A percentile compares a stretch with the other conserved stretches of the same genome.
phyloP scores from a whole-genome alignment of 2,113 vertebrate genomes.

The Trinectes maculatus region DNA sequence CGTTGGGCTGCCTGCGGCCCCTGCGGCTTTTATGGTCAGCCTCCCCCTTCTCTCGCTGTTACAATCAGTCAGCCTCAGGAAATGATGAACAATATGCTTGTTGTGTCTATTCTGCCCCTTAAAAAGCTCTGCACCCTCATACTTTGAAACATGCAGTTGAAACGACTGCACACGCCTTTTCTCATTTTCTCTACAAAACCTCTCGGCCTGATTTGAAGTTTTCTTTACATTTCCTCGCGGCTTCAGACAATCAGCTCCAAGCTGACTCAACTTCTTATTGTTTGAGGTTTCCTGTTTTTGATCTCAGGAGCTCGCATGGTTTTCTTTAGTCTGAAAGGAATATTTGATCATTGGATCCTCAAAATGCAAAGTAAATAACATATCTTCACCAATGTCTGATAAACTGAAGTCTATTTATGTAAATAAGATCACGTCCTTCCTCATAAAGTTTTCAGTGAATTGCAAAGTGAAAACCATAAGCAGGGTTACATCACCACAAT shows the following conservation, averaged over 20 bases:
- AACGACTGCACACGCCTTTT: slow-evolving; percentile 34
- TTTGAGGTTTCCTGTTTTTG: slow-evolving; percentile 82
- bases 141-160: slow-evolving; percentile 29
- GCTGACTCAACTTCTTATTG: slow-evolving; percentile 77
- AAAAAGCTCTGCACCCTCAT: slow-evolving; percentile 30
- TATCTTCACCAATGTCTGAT: not conserved
- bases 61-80: slow-evolving; percentile 68
- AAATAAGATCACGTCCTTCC: not conserved
- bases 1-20: slow-evolving; percentile 26
- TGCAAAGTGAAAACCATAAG: not conserved
- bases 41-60: slow-evolving; percentile 15
- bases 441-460: not conserved
- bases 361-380: slow-evolving; percentile 3
- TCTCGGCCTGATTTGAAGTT: slow-evolving; percentile 56
- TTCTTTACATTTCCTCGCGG: slow-evolving; percentile 71
- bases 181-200: slow-evolving; percentile 49
- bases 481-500: not conserved
- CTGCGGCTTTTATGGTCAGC: slow-evolving; percentile 44
- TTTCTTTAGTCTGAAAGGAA: slow-evolving; percentile 36
- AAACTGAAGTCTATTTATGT: not conserved
- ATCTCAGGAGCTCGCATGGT: slow-evolving; percentile 39
- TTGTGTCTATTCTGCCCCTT: slow-evolving; percentile 76
- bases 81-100: slow-evolving; percentile 79
- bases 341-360: not conserved
- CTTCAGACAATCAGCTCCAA: slow-evolving; percentile 67